Evolutionary conservation across 2,797 vertebrate genomes (phyloP), one percentile per base, ranked within the genome.

Genomic region (Gymnoscopelus braueri): DNA sequence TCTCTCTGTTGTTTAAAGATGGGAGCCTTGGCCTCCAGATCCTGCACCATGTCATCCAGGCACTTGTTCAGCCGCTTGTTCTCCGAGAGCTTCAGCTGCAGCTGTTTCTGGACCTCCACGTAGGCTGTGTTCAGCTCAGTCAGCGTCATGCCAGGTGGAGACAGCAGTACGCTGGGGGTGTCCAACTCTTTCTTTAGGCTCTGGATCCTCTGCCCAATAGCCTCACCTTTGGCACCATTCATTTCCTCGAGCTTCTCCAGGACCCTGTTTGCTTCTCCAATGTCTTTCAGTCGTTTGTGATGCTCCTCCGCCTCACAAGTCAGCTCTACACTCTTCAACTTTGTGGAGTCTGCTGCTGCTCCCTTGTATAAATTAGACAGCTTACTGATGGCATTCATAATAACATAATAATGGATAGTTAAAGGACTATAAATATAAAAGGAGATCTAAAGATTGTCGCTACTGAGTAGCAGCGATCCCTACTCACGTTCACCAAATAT

Each of bases 11-110:
- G 95, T 85, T 98, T 99, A 66, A 99, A 88, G 72, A 98, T 93
- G 0, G 97, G 97, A 0, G 95, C 96, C 88, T 99, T 99, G 47
- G 95, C 95, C 87, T 99, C 97, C 26, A 99, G 96, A 87, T 99
- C 98, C 82, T 97, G 96, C 59, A 98, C 95, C 69, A 99, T 98
- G 91, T 99, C 97, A 80, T 99, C 97, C 80, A 99, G 89, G 50
- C 98, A 99, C 73, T 98, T 98, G 87, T 97, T 98, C 75, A 97
- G 94, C 61, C 96, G 94, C 79, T 98, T 98, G 78, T 96, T 99
- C 83, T 99, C 97, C 77, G 96, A 68, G 60, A 95, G 96, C 84
- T 98, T 96, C 89, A 97, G 84, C 81, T 97, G 95, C 73, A 99
- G 84, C 79, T 97, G 96, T 84, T 98, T 96, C 80, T 98, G 97